Base-by-base conservation (phyloP, 1,140 invertebrate species). In the silkworm (Bombyx mori) region DNA sequence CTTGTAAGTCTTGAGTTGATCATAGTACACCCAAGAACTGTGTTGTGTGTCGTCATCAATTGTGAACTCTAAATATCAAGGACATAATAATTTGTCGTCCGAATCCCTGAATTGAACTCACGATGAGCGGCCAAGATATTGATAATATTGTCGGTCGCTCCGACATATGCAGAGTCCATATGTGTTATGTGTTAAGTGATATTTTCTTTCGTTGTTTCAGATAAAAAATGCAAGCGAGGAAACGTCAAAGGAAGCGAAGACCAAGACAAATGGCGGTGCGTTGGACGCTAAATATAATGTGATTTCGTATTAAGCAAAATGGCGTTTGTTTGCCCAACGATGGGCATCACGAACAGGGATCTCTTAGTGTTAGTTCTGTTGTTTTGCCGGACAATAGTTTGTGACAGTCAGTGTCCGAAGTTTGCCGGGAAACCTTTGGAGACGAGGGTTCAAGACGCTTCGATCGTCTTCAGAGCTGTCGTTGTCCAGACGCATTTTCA, bases 331-430 rank as follows among this genome's bases (percentile, higher is more conserved):
- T 71, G 71, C 56, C 74, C 72, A 56, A 64, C 51, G 50, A 66
- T 68, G 68, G 75, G 73, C 60, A 69, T 68, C 65, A 71, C 75
- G 42, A 75, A 71, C 58, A 73, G 72, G 58, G 67, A 77, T 76
- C 63, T 86, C 61, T 64, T 82, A 61, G 71, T 84, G 65, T 70
- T 75, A 26, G 68, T 78, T 64, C 61, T 87, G 65, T 81, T 79
- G 53, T 68, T 85, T 69, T 85, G 80, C 57, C 72, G 76, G 63
- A 83, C 81, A 57, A 82, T 85, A 77, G 79, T 84, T 72, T 85
- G 84, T 78, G 84, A 87, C 74, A 79, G 79, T 62, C 80, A 75
- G 71, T 87, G 84, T 67, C 84, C 84, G 22, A 87, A 85, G 78
- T 85, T 73, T 54, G 81, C 82, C 18, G 84, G 83, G 63, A 82